phyloP scores from a whole-genome alignment of 1,140 invertebrate genomes.

The Mizuhopecten yessoensis region DNA sequence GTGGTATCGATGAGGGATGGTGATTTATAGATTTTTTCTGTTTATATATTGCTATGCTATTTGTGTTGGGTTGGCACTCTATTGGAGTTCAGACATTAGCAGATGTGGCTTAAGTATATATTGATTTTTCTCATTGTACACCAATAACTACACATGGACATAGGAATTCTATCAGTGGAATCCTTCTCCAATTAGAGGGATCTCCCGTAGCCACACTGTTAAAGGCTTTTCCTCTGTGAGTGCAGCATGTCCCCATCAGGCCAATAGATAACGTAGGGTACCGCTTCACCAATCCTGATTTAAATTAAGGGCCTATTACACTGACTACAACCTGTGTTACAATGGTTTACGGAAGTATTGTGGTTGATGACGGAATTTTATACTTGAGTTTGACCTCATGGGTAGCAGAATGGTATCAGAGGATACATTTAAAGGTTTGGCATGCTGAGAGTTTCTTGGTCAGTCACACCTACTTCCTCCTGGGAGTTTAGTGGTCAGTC shows the following conservation, averaged over 20 bases:
- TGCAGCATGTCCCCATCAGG: not conserved
- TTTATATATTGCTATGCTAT: not conserved
- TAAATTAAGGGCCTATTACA: not conserved
- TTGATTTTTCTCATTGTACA: not conserved
- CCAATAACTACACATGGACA: not conserved
- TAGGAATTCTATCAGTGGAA: not conserved
- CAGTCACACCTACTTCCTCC: too few species aligned
- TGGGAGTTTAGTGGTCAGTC: too few species aligned
- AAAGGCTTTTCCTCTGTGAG: not conserved
- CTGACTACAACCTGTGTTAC: not conserved
- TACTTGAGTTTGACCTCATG: too few species aligned
- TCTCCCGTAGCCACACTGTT: not conserved
- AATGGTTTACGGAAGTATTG: not conserved
- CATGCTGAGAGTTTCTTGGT: too few species aligned
- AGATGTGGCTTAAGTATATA: not conserved
- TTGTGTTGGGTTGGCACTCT: not conserved
- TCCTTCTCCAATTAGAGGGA: slow-evolving; percentile 3
- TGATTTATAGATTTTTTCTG: slow-evolving; percentile 22
- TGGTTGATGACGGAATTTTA: not conserved
- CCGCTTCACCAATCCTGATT: not conserved
- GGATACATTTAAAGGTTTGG: too few species aligned
- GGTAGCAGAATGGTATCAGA: too few species aligned
- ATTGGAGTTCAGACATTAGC: slow-evolving; percentile 13
- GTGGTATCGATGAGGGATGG: not conserved
- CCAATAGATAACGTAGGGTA: not conserved